A percentile compares a stretch with the other conserved stretches of the same genome.
These are phyloP conservation scores for Caretta caretta DNA, from an alignment of 2,113 vertebrate species.

Conservation along the genomic window DNA sequence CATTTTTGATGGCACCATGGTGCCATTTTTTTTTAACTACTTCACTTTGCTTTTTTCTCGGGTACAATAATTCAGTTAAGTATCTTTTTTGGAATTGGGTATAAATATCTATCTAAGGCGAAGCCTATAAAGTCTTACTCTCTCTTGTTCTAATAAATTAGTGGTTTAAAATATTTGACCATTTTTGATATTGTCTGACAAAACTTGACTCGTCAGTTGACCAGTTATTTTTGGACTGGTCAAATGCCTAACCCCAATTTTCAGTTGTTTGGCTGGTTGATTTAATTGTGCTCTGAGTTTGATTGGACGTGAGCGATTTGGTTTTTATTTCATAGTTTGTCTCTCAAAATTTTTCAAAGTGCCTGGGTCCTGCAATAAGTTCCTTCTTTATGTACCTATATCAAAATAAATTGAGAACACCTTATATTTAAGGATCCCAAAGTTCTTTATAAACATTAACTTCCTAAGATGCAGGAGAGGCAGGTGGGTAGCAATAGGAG, in stretches of 20 bases:
- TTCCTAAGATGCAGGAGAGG: conserved; percentile 1
- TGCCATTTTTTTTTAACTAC: no score
- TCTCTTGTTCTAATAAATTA: background rate
- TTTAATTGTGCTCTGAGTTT: conserved; percentile 50
- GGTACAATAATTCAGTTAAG: background rate
- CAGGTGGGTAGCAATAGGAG: conserved; percentile 3
- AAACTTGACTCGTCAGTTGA: background rate
- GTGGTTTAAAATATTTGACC: background rate
- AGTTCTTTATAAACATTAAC: background rate
- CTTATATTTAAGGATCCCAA: background rate
- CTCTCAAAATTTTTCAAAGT: conserved; percentile 17
- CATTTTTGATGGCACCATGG: background rate
- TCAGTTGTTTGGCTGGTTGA: conserved; percentile 45
- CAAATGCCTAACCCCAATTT: background rate
- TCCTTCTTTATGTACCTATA: conserved; percentile 5
- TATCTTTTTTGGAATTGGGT: background rate
- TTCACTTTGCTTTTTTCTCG: background rate
- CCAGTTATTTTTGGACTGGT: background rate
- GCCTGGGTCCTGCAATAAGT: background rate
- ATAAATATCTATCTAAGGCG: background rate
- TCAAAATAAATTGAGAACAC: background rate
- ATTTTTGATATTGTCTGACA: background rate
- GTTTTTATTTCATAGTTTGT: conserved; percentile 48
- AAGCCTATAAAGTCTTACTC: background rate
- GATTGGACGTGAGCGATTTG: background rate